Base-by-base conservation (phyloP, 2,113 vertebrate species). In the Nerophis ophidion region DNA sequence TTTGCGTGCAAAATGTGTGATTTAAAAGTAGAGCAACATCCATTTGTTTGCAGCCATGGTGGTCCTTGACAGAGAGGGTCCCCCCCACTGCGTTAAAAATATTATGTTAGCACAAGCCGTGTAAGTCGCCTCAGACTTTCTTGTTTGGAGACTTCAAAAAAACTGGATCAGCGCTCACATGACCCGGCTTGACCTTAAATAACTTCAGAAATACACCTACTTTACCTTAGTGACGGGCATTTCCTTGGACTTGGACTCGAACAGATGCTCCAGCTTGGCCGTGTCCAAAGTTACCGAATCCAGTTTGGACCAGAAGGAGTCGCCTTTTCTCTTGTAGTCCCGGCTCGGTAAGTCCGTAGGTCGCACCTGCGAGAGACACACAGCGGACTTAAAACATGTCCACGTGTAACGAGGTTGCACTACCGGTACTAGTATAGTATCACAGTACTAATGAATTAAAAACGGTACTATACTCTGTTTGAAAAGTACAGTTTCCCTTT, bases 221-320 rank as follows among this genome's bases (percentile, higher is more conserved):
- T 16, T 86, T 93, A 99, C 96, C 93, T 98, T 99, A 46, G 95
- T 93, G 69, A 93, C 92, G 48, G 93, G 91, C 65, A 95, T 90
- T 87, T 99, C 96, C 80, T 99, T 99, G 53, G 96, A 99, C 71
- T 96, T 99, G 9, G 93, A 87, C 81, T 99, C 96, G 87, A 99
- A 99, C 72, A 99, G 92, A 76, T 94, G 91, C 70, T 99, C 96
- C 81, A 99, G 91, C 89, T 93, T 96, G 83, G 91, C 89, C 7
- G 93, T 95, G 80, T 99, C 96, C 78, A 99, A 76, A 72, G 94
- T 97, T 54, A 99, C 92, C 19, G 93, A 86, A 62, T 99, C 95
- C 88, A 99, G 91, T 91, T 92, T 94, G 50, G 94, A 92, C 96
- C 96, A 99, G 65, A 99, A 84, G 26, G 93, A 95, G 81, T 95